A percentile compares a stretch with the other conserved stretches of the same genome.
Conservation (phyloP, 2,888 invertebrate species). For the Theretra japonica region DNA sequence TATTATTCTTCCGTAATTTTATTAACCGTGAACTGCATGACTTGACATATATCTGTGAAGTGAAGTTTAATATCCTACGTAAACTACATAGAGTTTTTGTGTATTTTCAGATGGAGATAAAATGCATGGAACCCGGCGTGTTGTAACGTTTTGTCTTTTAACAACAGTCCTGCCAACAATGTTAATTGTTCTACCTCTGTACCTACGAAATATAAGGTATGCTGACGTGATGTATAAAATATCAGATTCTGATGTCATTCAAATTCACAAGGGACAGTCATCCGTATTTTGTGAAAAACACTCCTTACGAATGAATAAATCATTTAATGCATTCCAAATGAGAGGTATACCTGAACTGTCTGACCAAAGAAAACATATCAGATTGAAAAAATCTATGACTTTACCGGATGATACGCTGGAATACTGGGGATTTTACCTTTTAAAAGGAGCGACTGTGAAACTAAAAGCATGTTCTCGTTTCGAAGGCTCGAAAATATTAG, state of each 20-base stretch:
- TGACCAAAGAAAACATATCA: constrained; percentile 88
- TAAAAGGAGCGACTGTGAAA: constrained; percentile 90
- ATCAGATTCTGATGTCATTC: constrained; percentile 93
- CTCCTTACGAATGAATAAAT: constrained; percentile 89
- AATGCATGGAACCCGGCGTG: constrained; percentile 92
- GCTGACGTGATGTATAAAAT: constrained; percentile 91
- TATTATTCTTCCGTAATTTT: neutral
- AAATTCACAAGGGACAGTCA: constrained; percentile 92
- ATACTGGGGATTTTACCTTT: constrained; percentile 94
- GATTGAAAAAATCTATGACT: constrained; percentile 92
- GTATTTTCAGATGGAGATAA: constrained; percentile 86
- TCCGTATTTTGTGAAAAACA: constrained; percentile 93
- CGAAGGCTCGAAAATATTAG: constrained; percentile 91
- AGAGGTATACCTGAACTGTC: constrained; percentile 88
- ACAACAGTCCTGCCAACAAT: constrained; percentile 90
- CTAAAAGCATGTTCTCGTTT: constrained; percentile 92
- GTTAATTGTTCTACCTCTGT: constrained; percentile 90
- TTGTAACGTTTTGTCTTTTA: constrained; percentile 90
- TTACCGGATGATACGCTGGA: constrained; percentile 94
- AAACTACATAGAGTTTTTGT: constrained; percentile 28
- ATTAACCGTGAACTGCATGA: too few relatives aligned
- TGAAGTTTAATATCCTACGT: neutral
- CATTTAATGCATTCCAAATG: constrained; percentile 90
- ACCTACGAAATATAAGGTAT: constrained; percentile 90
- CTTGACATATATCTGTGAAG: too few relatives aligned